phyloP scores from a whole-genome alignment of 1,140 invertebrate genomes.

The Achroia grisella region DNA sequence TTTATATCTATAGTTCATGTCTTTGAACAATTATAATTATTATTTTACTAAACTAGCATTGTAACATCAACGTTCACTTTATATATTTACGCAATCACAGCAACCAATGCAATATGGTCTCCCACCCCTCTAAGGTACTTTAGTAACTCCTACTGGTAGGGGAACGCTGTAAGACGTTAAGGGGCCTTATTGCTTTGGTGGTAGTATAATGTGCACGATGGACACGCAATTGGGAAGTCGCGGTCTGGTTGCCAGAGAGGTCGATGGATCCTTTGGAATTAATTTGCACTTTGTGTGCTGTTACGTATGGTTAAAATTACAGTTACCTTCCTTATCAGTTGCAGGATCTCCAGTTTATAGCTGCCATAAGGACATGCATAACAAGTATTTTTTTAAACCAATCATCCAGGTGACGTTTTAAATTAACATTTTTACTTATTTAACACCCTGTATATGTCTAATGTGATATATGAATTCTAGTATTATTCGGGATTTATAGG shows the following conservation, averaged over 20 bases:
- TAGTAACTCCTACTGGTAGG: not conserved
- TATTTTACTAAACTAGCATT: conserved; percentile 8
- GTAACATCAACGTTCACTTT: conserved; percentile 21
- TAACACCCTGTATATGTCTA: too few species aligned
- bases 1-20: too few species aligned
- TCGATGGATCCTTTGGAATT: conserved; percentile 23
- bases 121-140: not conserved
- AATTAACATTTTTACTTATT: too few species aligned
- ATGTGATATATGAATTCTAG: too few species aligned
- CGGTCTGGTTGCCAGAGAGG: conserved; percentile 32
- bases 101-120: conserved; percentile 12
- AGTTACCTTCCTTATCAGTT: not conserved
- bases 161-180: not conserved
- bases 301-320: not conserved
- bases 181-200: conserved; percentile 10
- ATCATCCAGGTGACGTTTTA: too few species aligned
- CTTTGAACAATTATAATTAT: too few species aligned
- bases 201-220: conserved; percentile 8
- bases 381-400: too few species aligned
- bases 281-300: not conserved
- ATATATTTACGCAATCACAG: conserved; percentile 27
- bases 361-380: too few species aligned
- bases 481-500: too few species aligned
- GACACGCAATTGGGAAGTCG: conserved; percentile 20
- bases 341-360: too few species aligned